A percentile compares a stretch with the other conserved stretches of the same genome.
Conservation (phyloP, 2,888 invertebrate species). For the Argynnis bischoffii region DNA sequence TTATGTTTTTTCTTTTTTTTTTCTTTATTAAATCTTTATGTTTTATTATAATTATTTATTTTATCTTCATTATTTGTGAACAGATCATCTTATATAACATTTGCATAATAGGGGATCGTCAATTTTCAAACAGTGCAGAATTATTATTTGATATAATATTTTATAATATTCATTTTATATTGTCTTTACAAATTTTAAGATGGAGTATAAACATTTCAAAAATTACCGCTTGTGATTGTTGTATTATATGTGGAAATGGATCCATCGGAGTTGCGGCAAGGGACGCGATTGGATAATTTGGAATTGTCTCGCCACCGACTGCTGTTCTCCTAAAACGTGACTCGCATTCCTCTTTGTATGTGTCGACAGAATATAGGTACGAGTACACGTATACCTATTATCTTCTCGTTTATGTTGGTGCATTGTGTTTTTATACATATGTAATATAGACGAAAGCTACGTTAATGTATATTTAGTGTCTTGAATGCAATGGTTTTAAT, state of each 20-base stretch:
- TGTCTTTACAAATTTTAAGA: too few relatives aligned
- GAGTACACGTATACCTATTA: not conserved
- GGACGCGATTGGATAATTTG: constrained; percentile 36
- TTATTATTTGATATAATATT: too few relatives aligned
- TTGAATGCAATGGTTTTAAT: too few relatives aligned
- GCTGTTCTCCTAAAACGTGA: constrained; percentile 38
- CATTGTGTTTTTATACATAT: not conserved
- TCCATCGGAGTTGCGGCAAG: constrained; percentile 21
- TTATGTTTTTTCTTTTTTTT: too few relatives aligned
- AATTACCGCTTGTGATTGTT: constrained; percentile 14
- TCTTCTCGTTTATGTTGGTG: not conserved
- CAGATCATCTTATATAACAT: too few relatives aligned
- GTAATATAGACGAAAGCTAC: not conserved
- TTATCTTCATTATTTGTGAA: too few relatives aligned
- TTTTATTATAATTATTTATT: too few relatives aligned
- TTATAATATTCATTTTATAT: too few relatives aligned
- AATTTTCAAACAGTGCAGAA: too few relatives aligned
- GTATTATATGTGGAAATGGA: constrained; percentile 24
- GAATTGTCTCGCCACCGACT: constrained; percentile 33
- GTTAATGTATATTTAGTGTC: not conserved
- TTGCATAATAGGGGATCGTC: too few relatives aligned
- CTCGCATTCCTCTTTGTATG: constrained; percentile 32
- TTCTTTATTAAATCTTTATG: too few relatives aligned
- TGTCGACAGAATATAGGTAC: constrained; percentile 14
- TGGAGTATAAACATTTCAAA: constrained; percentile 8